phyloP scores from a whole-genome alignment of 2,888 invertebrate genomes.

The Ectropis crepuscularia region DNA sequence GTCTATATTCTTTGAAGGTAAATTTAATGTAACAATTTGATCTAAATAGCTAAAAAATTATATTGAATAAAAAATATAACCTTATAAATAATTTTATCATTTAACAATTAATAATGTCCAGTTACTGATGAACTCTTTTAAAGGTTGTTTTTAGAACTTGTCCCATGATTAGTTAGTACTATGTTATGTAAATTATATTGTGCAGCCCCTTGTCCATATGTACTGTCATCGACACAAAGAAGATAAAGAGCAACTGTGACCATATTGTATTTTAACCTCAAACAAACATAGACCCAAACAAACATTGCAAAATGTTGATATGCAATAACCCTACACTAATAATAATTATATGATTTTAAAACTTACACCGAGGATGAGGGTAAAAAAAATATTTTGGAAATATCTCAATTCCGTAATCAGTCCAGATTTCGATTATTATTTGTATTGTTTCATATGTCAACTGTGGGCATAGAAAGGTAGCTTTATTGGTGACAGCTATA shows the following conservation, averaged over 20 bases:
- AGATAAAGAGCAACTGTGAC: background rate
- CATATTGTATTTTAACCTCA: conserved; percentile 11
- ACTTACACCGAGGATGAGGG: conserved; percentile 1
- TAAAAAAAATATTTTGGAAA: conserved; percentile 25
- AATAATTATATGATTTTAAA: conserved; percentile 8
- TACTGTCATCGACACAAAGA: background rate
- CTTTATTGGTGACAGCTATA: too few species aligned
- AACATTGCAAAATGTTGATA: conserved; percentile 25
- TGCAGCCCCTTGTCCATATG: too few species aligned
- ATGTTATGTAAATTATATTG: too few species aligned
- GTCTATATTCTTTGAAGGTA: conserved; percentile 12
- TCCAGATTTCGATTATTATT: conserved; percentile 1
- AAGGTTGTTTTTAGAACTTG: too few species aligned
- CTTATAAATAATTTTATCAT: too few species aligned
- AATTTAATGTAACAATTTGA: background rate
- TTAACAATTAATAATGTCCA: too few species aligned
- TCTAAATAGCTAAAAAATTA: too few species aligned
- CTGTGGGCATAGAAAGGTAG: too few species aligned
- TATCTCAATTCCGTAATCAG: conserved; percentile 30
- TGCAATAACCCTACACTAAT: conserved; percentile 21
- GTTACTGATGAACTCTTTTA: too few species aligned
- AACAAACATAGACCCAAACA: conserved; percentile 14
- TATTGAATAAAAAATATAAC: too few species aligned
- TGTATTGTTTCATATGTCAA: too few species aligned
- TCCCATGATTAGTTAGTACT: too few species aligned